Base-by-base conservation (phyloP, 2,797 vertebrate genomes). In the Melanotaenia trifasciata region DNA sequence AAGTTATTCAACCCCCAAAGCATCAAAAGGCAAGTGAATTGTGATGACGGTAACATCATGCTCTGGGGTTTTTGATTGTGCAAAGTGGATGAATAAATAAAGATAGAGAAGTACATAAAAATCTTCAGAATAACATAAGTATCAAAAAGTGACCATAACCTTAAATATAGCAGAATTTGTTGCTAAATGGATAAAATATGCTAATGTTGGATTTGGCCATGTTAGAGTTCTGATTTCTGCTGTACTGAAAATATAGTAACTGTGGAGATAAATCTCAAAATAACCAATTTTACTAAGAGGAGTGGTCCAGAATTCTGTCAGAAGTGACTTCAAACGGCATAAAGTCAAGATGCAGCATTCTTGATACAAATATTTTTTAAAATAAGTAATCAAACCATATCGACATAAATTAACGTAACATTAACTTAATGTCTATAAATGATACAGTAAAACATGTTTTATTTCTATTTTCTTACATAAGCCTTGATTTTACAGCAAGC, bases 401-500 rank as follows among this genome's bases (percentile, higher is more conserved):
- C 28, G 53, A 7, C 7, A 68, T 18, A 22, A 47, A 26, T 64
- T 18, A 65, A 45, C 5, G 36, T 30, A 12, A n/a, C 11, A 67
- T 24, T 24, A 57, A 26, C 54, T 9, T 3, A 3, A 43, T 35
- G 35, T 64, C 7, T 45, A 20, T 36, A 45, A 64, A 45, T 54
- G 0, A 61, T 16, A 32, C 43, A 67, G 58, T 1, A 56, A 70
- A 47, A 61, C 0, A 12, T 50, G 65, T 68, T 69, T 12, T 68
- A 3, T 73, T 70, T 43, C 0, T 57, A 33, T 26, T n/a, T 70
- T 84, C 54, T 65, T 28, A 33, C 7, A 64, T 57, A 64, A 65
- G 57, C 28, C 32, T 62, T 45, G 36, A 22, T 40, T 80, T 68
- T 26, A 62, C 70, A 69, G 62, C 33, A 58, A 82, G 54, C 54